Percentiles rank a stretch among this genome's conserved stretches.
phyloP scores from a whole-genome alignment of 2,888 invertebrate genomes.

The Lithosia quadra region DNA sequence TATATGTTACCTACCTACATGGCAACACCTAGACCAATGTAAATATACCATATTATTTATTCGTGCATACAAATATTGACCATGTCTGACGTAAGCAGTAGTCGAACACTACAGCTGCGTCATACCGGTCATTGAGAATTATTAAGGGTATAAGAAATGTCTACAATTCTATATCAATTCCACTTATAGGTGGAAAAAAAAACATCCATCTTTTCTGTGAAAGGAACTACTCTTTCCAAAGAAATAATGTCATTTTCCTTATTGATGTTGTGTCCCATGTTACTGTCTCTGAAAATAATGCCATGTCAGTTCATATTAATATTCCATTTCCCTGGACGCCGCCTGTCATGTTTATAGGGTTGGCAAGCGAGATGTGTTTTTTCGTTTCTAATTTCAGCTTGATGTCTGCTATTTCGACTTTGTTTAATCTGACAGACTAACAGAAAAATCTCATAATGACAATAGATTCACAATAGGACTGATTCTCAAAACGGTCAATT shows the following conservation, averaged over 20 bases:
- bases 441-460: too few species aligned
- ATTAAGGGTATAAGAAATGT: background rate
- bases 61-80: too few species aligned
- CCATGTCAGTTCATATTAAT: conserved; percentile 11
- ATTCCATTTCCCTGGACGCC: conserved; percentile 8
- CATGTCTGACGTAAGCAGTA: too few species aligned
- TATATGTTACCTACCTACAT: too few species aligned
- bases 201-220: background rate
- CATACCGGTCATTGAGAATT: background rate
- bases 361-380: background rate
- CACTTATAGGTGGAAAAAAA: background rate
- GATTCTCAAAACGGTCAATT: too few species aligned
- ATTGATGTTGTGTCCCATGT: conserved; percentile 4
- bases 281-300: conserved; percentile 8
- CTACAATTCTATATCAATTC: background rate
- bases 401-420: background rate
- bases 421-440: background rate
- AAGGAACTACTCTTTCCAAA: background rate
- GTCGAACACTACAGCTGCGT: too few species aligned
- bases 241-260: conserved; percentile 12
- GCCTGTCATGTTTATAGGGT: background rate
- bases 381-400: background rate
- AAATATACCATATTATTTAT: too few species aligned
- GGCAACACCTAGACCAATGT: too few species aligned
- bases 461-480: too few species aligned